Conservation (phyloP, 53 echinoderm and acorn worm genomes). For the Holothuria leucospilota region DNA sequence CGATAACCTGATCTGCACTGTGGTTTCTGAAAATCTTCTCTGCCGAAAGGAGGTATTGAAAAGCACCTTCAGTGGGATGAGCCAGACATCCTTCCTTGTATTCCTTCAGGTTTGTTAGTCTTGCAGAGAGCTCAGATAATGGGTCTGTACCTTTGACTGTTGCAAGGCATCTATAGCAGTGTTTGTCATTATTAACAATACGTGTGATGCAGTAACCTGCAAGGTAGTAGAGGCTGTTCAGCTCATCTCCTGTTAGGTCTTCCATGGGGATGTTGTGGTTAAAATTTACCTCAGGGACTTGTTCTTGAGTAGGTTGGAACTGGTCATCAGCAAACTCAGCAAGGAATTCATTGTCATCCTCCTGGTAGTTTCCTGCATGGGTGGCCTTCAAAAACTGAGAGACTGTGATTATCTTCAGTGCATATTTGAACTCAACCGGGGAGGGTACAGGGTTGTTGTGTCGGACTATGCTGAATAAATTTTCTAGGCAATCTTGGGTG, state of each 20-base stretch:
- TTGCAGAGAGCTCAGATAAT: too few species aligned
- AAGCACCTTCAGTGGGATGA: background rate
- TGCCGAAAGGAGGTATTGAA: background rate
- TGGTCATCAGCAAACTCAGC: slow-evolving; percentile 11
- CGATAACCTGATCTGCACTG: too few species aligned
- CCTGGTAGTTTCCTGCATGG: slow-evolving; percentile 29
- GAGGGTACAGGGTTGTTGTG: slow-evolving; percentile 72
- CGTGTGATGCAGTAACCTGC: slow-evolving; percentile 44
- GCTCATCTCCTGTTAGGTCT: slow-evolving; percentile 1
- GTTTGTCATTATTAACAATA: slow-evolving; percentile 8
- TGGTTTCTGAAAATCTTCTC: background rate
- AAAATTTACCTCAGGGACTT: background rate
- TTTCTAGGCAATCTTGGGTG: slow-evolving; percentile 67
- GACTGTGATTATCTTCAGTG: slow-evolving; percentile 61
- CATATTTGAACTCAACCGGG: slow-evolving; percentile 73
- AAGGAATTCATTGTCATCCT: slow-evolving; percentile 23
- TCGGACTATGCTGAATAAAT: slow-evolving; percentile 61
- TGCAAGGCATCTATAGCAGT: background rate
- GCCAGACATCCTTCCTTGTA: slow-evolving; percentile 9
- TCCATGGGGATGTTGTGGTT: background rate
- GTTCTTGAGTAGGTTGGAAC: background rate
- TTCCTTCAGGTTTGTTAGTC: background rate
- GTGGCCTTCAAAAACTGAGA: slow-evolving; percentile 60
- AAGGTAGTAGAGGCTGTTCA: slow-evolving; percentile 30
- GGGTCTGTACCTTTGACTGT: background rate